Evolutionary conservation across 2,888 invertebrate genomes (phyloP).

Genomic region (Atethmia centrago): DNA sequence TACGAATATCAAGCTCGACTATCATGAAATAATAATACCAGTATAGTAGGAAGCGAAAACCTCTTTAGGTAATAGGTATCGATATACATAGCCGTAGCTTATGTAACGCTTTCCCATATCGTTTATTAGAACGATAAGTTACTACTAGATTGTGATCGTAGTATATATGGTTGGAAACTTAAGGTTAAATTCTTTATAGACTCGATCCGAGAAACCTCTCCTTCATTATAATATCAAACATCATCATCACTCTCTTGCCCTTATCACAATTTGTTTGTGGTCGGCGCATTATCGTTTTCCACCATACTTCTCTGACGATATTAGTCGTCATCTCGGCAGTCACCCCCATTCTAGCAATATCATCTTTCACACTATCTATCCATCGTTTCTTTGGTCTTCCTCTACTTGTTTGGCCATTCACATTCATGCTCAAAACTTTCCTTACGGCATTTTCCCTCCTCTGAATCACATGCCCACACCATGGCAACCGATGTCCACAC

Average conservation of each 20-base stretch:
- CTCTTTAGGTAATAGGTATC: slow-evolving; percentile 26
- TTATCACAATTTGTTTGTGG: no score
- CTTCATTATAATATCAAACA: neutral
- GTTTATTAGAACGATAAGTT: slow-evolving; percentile 24
- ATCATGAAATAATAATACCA: slow-evolving; percentile 8
- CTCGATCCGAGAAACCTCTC: neutral
- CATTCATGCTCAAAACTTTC: no score
- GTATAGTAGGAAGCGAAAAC: slow-evolving; percentile 15
- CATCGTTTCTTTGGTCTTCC: no score
- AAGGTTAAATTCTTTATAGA: neutral
- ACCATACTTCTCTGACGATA: no score
- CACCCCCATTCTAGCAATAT: no score
- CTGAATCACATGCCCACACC: no score
- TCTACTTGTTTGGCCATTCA: no score
- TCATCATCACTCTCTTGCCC: neutral
- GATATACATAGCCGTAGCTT: slow-evolving; percentile 13
- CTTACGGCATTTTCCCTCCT: no score
- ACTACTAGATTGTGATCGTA: slow-evolving; percentile 14
- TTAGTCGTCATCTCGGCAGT: no score
- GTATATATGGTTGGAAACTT: neutral
- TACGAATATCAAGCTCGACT: neutral
- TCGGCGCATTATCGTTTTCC: no score
- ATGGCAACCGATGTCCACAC: neutral
- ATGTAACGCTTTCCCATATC: slow-evolving; percentile 19
- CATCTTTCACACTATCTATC: no score